Base-by-base conservation (phyloP, 2,888 invertebrate species). In the Hylaea fasciaria region DNA sequence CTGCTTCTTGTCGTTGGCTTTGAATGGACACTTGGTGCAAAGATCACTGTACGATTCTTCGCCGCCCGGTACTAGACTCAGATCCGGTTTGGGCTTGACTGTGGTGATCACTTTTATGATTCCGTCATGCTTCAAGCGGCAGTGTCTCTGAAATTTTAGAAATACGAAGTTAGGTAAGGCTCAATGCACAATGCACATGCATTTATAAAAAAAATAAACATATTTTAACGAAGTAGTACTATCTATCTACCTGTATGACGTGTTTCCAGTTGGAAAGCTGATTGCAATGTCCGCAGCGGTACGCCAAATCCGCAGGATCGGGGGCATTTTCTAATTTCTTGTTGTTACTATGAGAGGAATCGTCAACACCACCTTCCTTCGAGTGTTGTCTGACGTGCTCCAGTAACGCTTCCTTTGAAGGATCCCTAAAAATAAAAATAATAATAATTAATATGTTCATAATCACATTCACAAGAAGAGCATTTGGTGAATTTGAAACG, bases 221-320 rank as follows among this genome's bases (percentile, higher is more conserved):
- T n/a, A n/a, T n/a, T n/a, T 22, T 22, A 22, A 22, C 22, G 2
- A 3, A 22, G 22, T 22, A 22, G 22, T 22, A 5, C n/a, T n/a
- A n/a, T n/a, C n/a, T 43, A 85, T 48, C 5, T 94, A 96, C 96
- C 95, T 96, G 96, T 91, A 96, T 96, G 82, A 96, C 96, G 93
- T 96, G 96, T 94, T 96, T 96, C 96, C 96, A 96, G 92, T 96
- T 96, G 73, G 96, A 96, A 82, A 95, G 93, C 93, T 96, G 96
- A 89, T 95, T 95, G 92, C 96, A 96, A 91, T 96, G 96, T 74
- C 96, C 96, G 91, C 96, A 96, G 81, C 95, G 94, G 82, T 94
- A 94, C 65, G 91, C 91, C 53, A 92, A 73, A 65, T 91, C 91
- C 0, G 90, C 87, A 11, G 88, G 89, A 66, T 91, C 92, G 1